A percentile compares a stretch with the other conserved stretches of the same genome.
phyloP scores from a whole-genome alignment of 2,797 vertebrate genomes.

The Danio jaintianensis region DNA sequence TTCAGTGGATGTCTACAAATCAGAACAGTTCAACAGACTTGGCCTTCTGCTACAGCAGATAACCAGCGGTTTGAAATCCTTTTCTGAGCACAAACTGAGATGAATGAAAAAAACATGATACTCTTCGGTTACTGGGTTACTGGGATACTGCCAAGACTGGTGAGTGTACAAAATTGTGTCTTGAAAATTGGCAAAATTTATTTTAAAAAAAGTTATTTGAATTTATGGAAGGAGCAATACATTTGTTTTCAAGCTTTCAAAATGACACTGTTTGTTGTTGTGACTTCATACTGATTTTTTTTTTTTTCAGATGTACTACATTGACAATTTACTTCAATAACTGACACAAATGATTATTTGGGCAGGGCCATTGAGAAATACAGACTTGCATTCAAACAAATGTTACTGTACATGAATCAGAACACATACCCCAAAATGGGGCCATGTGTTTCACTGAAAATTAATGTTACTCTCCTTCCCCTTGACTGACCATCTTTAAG shows the following conservation, averaged over 20 bases:
- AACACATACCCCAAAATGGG: neutral
- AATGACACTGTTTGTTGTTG: neutral
- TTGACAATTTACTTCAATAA: neutral
- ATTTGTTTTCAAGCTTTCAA: neutral
- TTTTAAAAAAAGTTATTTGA: neutral
- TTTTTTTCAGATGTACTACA: too few relatives aligned
- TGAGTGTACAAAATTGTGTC: too few relatives aligned
- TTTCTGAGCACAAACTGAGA: too few relatives aligned
- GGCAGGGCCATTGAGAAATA: neutral
- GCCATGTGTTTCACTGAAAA: too few relatives aligned
- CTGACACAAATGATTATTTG: neutral
- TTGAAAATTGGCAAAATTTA: too few relatives aligned
- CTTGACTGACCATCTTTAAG: too few relatives aligned
- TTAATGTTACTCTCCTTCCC: too few relatives aligned
- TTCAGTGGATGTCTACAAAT: conserved; percentile 36
- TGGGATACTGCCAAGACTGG: too few relatives aligned
- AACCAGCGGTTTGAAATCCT: conserved; percentile 37
- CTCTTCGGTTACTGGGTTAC: conserved; percentile 4
- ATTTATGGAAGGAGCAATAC: neutral
- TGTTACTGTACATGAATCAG: neutral
- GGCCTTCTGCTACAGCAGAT: conserved; percentile 39
- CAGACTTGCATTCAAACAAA: neutral
- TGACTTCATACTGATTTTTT: neutral
- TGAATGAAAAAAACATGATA: conserved; percentile 16
- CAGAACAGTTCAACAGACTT: conserved; percentile 30